Evolutionary conservation across 2,888 invertebrate species (phyloP), one percentile per base, ranked within the genome.

Genomic region (Drosophila mulleri): DNA sequence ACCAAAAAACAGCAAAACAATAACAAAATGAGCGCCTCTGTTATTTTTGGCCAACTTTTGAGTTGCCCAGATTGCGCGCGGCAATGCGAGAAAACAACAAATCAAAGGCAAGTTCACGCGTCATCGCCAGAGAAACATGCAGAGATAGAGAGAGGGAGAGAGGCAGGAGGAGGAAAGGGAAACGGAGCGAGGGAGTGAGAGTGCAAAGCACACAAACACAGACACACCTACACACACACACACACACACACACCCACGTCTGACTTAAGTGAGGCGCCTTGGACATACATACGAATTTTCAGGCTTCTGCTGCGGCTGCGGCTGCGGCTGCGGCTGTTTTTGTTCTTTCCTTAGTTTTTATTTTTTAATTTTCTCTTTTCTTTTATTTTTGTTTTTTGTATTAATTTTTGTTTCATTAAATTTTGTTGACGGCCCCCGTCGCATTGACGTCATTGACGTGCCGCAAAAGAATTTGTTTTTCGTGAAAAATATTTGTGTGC

Each of bases 41-140:
- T 86, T 84, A 82, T 85, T 88, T 88, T 85, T 84, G 88, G 78
- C 76, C 72, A 77, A 67, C 44, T 78, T 20, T 26, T 39, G 59
- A 67, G 57, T 54, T 29, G 18, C 52, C 59, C 69, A 65, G 66
- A 72, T 75, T 60, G 62, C 29, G 23, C 37, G 9, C 52, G 20
- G 20, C 53, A 39, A 26, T n/a, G 64, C 67, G 69, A 80, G 79
- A 84, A 82, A n/a, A n/a, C n/a, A n/a, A 75, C 83, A 85, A 88
- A 77, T 83, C 86, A 88, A 83, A 86, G 73, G 82, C 88, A 84
- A 89, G 89, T 87, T 87, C 86, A 87, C 83, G 86, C 86, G 86
- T 87, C 86, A 87, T 89, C 89, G 70, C 89, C 77, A 74, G 63
- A 77, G 58, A 61, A 44, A 48, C 67, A 58, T 18, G 32, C 8